Evolutionary conservation across 2,888 invertebrate genomes (phyloP), one percentile per base, ranked within the genome.

Genomic region (Drosophila neonasuta): DNA sequence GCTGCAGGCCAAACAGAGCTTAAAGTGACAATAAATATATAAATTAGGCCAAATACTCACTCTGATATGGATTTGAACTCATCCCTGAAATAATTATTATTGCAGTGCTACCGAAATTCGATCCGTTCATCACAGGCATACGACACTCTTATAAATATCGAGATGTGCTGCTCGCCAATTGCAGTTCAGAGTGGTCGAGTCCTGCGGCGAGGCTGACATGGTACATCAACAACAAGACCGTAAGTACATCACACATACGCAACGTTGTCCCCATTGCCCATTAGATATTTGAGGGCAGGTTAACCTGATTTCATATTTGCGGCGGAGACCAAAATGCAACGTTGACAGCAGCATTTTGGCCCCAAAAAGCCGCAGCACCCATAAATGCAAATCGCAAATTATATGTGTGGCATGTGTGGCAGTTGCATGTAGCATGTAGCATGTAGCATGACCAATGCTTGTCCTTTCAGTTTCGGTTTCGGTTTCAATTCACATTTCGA

Each of bases 221-320:
- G 91, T 90, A 89, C 70, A 90, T 91, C 75, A 90, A 91, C 87
- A 90, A 90, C 77, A 89, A 90, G 88, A 90, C 90, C 84, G 91
- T 91, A 89, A 79, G 89, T 88, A 39, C 59, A 63, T 64, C 60
- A 44, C 20, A n/a, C 64, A 78, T 63, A 71, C 61, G 62, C 68
- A 62, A 34, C 34, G 42, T 54, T 55, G 64, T 15, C 20, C 41
- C 41, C 51, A 57, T 32, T 49, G 15, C 56, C 42, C 74, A 65
- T 71, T 51, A 58, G 57, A 62, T 49, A 57, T 55, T 46, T 48
- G 65, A 13, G 42, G 60, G 32, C 24, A 6, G 41, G 15, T 45
- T 39, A 20, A 66, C 68, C 71, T 45, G 59, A 73, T 66, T 80
- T 64, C 62, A 66, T 59, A 66, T 70, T 60, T 74, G 65, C 45